Base-by-base conservation (phyloP, 2,888 invertebrate species). In the Caenorhabditis sp. region DNA sequence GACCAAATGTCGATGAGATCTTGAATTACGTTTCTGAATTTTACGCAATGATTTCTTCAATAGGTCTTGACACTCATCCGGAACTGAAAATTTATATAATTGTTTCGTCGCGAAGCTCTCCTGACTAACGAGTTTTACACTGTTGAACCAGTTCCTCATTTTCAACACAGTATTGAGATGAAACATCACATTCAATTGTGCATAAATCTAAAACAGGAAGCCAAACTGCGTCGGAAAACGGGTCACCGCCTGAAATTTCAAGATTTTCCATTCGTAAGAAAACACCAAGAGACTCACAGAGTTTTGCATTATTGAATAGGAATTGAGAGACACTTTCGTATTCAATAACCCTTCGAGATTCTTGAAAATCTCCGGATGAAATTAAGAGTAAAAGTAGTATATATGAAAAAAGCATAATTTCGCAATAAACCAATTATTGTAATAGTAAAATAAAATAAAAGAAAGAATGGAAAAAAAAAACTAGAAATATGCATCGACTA, bases 151-250 rank as follows among this genome's bases (percentile, higher is more conserved):
- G 68, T 12, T 84, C 83, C 54, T 86, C 86, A 62, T 85, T 83
- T 67, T 86, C 86, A 37, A 86, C 84, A 64, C 86, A 86, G 60
- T 84, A 78, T 62, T 86, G 84, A 2, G 62, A 75, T 4, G 70
- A 62, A 8, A 79, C 57, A 66, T 84, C 75, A 66, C 86, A 86
- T 43, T 78, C 66, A 6, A 83, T 77, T 26, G 74, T 77, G 64
- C 86, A 86, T 27, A 83, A 64, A 67, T 86, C 85, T 12, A 86
- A 69, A n/a, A 85, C 84, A 14, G 86, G 86, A 12, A 84, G 78
- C 86, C 86, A 86, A 58, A 83, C 80, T 4, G 85, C 84, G 58
- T 85, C 84, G 26, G 84, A 73, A 64, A 85, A 85, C 17, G 84
- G 84, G 23, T 83, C 80, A 14, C 83, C 85, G 55, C 85, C 84